phyloP scores from a whole-genome alignment of 37 sponge, comb jelly and placozoan genomes.

The Mnemiopsis leidyi region DNA sequence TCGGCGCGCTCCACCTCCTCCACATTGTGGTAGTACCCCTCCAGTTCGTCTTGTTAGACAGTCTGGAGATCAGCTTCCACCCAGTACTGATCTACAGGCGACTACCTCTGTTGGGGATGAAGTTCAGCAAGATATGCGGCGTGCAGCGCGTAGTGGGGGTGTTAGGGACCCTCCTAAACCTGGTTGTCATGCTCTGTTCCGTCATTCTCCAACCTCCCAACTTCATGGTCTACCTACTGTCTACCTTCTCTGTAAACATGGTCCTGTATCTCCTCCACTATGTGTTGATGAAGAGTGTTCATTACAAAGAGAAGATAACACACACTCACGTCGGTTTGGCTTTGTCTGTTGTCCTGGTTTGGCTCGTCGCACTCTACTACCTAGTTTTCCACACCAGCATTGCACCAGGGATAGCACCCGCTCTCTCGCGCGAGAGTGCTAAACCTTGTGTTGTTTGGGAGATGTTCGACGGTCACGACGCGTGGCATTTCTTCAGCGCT shows the following conservation, averaged over 20 bases:
- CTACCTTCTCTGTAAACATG: conserved; percentile 1
- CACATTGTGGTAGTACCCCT: neutral
- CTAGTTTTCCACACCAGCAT: conserved; percentile 46
- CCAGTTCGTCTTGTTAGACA: conserved; percentile 12
- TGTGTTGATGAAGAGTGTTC: neutral
- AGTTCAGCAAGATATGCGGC: neutral
- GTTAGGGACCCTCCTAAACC: neutral
- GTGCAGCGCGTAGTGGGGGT: neutral
- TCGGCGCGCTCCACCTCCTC: neutral
- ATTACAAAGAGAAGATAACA: neutral
- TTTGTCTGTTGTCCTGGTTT: neutral
- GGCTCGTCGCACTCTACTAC: conserved; percentile 32
- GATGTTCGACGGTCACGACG: conserved; percentile 58
- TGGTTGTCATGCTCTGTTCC: neutral
- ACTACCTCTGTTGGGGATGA: neutral
- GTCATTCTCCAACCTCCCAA: conserved; percentile 17
- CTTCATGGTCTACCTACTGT: conserved; percentile 17
- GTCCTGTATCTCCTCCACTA: conserved; percentile 29
- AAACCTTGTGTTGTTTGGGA: conserved; percentile 33
- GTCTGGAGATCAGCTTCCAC: neutral
- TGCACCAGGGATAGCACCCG: conserved; percentile 52
- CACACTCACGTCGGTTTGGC: neutral
- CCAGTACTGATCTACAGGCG: conserved; percentile 10
- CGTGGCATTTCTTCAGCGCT: conserved; percentile 56
- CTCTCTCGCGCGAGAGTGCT: conserved; percentile 28